These are phyloP conservation scores for Furcifer pardalis DNA, from an alignment of 2,797 vertebrate species.

Conservation along the genomic window DNA sequence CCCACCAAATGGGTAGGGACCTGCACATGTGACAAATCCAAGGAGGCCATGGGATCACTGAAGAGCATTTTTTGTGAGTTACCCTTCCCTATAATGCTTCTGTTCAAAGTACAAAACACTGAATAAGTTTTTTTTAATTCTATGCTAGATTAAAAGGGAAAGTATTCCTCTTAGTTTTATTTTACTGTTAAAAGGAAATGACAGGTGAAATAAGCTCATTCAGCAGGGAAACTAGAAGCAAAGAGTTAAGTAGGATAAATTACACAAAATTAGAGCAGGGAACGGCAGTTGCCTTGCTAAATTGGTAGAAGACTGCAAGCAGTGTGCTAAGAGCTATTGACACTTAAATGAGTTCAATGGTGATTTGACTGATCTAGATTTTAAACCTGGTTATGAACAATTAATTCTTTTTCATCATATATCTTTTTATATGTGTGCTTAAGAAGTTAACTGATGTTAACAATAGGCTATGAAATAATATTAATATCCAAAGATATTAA, in stretches of 20 bases:
- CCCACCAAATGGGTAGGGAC: too few relatives aligned
- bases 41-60: too few relatives aligned
- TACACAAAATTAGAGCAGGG: constrained; percentile 84
- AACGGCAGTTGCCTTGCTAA: constrained; percentile 76
- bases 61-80: constrained; percentile 87
- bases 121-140: constrained; percentile 73
- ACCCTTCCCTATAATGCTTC: constrained; percentile 81
- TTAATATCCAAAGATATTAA: constrained; percentile 10
- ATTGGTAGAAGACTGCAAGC: constrained; percentile 64
- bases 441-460: constrained; percentile 36
- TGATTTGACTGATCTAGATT: constrained; percentile 47
- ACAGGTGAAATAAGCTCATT: constrained; percentile 79
- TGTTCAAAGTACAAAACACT: constrained; percentile 81
- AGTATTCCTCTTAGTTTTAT: constrained; percentile 80
- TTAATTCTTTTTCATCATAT: constrained; percentile 53
- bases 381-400: constrained; percentile 57
- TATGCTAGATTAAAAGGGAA: constrained; percentile 76
- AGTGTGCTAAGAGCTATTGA: constrained; percentile 53
- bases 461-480: constrained; percentile 20
- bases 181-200: constrained; percentile 83
- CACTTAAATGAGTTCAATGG: constrained; percentile 66
- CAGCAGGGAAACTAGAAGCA: constrained; percentile 75
- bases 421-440: constrained; percentile 48
- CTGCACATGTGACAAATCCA: too few relatives aligned
- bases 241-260: constrained; percentile 80